Conservation (phyloP, 1,140 invertebrate genomes). For the Drosophila chauvacae region DNA sequence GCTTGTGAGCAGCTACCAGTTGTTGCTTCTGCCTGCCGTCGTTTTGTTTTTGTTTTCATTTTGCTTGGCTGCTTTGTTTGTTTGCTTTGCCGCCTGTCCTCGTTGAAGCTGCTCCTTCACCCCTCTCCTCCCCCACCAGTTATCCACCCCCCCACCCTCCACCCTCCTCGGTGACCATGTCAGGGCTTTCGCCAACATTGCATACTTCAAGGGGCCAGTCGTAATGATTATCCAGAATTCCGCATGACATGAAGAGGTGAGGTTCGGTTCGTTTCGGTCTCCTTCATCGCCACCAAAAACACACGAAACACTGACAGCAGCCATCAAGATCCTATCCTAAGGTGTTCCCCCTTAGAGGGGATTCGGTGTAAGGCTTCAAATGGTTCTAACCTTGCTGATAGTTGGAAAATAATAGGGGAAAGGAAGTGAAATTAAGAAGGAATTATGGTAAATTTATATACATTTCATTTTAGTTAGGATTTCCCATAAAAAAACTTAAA, state of each 20-base stretch:
- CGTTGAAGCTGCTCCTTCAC: conserved; percentile 14
- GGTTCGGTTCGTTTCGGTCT: conserved; percentile 1
- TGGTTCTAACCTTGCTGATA: neutral
- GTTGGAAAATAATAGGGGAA: neutral
- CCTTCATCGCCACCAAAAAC: neutral
- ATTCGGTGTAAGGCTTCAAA: neutral
- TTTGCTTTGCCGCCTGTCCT: conserved; percentile 45
- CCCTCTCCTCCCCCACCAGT: neutral
- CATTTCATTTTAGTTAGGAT: no score
- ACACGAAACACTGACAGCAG: conserved; percentile 12
- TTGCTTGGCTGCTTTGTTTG: conserved; percentile 57
- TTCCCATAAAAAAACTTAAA: no score
- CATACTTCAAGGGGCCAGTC: conserved; percentile 60
- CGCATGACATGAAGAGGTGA: conserved; percentile 35
- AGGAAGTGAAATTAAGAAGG: neutral
- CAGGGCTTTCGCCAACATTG: conserved; percentile 52
- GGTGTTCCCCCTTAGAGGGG: neutral
- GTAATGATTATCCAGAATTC: conserved; percentile 57
- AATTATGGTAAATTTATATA: neutral
- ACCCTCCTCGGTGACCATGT: conserved; percentile 13
- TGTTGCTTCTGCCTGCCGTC: conserved; percentile 34
- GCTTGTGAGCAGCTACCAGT: conserved; percentile 11
- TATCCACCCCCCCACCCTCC: neutral
- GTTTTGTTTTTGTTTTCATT: conserved; percentile 52
- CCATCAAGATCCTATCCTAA: conserved; percentile 4